Conservation (phyloP, 2,888 invertebrate genomes). For the Halictus quadricinctus region DNA sequence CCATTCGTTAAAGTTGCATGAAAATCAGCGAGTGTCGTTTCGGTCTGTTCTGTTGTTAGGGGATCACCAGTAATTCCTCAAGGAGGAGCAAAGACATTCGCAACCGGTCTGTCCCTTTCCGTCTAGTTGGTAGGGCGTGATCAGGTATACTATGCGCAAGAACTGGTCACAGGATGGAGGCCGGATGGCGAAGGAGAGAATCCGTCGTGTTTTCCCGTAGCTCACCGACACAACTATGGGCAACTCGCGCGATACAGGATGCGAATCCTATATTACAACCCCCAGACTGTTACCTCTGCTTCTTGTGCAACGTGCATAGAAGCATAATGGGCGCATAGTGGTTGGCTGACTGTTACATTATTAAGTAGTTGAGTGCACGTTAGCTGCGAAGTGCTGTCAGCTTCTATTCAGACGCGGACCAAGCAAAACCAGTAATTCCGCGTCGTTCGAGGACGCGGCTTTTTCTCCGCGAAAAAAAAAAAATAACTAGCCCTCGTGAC, state of each 20-base stretch:
- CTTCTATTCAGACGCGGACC: conserved; percentile 72
- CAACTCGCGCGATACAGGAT: conserved; percentile 58
- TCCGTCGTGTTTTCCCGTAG: conserved; percentile 39
- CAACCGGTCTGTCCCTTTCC: neutral
- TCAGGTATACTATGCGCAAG: conserved; percentile 18
- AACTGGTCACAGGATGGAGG: neutral
- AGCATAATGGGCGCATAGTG: conserved; percentile 78
- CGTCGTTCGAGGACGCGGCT: conserved; percentile 20
- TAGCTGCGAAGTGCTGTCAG: conserved; percentile 78
- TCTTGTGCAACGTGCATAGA: conserved; percentile 73
- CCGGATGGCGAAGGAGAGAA: conserved; percentile 6
- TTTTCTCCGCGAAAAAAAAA: conserved; percentile 27
- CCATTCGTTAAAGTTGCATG: neutral
- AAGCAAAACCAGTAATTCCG: conserved; percentile 65
- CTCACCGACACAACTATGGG: conserved; percentile 49
- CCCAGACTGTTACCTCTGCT: conserved; percentile 64
- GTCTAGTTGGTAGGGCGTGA: neutral
- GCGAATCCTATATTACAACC: conserved; percentile 68
- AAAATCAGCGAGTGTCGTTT: neutral
- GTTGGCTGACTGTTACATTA: conserved; percentile 79
- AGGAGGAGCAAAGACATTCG: conserved; percentile 30
- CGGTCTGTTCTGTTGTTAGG: neutral
- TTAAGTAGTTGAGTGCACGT: conserved; percentile 80
- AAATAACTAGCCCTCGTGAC: neutral
- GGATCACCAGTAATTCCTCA: conserved; percentile 48